These are phyloP conservation scores for Danionella dracula DNA, from an alignment of 2,797 vertebrate genomes.

Conservation along the genomic window DNA sequence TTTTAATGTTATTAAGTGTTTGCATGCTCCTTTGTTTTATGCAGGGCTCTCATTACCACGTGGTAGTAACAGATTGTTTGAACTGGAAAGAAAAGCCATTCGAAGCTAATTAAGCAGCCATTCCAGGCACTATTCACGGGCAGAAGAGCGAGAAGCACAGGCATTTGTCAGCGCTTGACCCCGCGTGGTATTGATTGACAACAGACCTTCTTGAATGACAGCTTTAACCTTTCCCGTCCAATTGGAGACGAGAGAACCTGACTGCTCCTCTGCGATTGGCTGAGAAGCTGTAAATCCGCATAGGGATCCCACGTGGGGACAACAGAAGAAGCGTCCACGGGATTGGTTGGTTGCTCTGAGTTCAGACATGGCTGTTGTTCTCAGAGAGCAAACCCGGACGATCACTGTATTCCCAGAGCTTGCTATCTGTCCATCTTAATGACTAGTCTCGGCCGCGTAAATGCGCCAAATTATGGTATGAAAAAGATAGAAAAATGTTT, in stretches of 20 bases:
- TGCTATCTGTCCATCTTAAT: conserved; percentile 47
- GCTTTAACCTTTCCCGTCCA: conserved; percentile 56
- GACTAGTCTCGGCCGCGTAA: conserved; percentile 51
- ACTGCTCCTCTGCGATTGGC: conserved; percentile 60
- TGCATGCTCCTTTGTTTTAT: conserved; percentile 83
- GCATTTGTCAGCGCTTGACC: conserved; percentile 87
- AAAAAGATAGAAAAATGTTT: background rate
- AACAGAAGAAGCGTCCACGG: conserved; percentile 52
- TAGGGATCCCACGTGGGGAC: conserved; percentile 74
- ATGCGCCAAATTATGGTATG: conserved; percentile 27
- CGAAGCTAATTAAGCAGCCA: conserved; percentile 95
- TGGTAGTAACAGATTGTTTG: conserved; percentile 96
- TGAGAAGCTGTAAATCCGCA: conserved; percentile 49
- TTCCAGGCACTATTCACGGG: conserved; percentile 87
- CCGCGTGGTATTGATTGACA: conserved; percentile 96
- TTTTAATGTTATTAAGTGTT: conserved; percentile 86
- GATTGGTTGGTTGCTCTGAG: conserved; percentile 61
- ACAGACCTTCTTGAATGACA: conserved; percentile 70
- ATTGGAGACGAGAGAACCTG: conserved; percentile 51
- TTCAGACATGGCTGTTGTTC: conserved; percentile 73
- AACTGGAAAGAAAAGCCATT: conserved; percentile 95
- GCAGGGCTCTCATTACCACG: conserved; percentile 90
- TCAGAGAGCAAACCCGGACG: conserved; percentile 69
- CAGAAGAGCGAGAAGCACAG: conserved; percentile 82
- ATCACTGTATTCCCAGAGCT: conserved; percentile 59